A percentile compares a stretch with the other conserved stretches of the same genome.
Evolutionary conservation across 2,888 invertebrate species (phyloP).

Genomic region (Crematogaster levior): DNA sequence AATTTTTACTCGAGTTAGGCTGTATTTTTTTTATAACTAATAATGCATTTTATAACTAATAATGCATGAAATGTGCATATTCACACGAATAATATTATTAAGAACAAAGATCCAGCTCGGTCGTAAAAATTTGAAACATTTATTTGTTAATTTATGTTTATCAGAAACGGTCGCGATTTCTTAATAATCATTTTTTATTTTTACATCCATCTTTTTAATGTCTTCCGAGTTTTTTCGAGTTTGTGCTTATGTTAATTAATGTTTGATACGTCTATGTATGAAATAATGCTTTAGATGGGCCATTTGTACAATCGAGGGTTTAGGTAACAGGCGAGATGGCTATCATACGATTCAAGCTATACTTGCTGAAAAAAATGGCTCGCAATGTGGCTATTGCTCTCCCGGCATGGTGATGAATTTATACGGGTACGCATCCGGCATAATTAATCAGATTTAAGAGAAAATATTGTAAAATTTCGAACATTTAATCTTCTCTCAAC

Average conservation of each 20-base stretch:
- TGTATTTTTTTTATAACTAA: too few relatives aligned
- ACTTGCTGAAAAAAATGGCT: conserved; percentile 66
- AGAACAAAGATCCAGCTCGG: too few relatives aligned
- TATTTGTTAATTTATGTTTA: too few relatives aligned
- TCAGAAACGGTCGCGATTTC: too few relatives aligned
- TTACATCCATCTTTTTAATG: neutral
- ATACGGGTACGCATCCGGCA: conserved; percentile 78
- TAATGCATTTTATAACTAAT: too few relatives aligned
- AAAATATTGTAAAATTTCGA: neutral
- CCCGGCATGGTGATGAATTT: conserved; percentile 89
- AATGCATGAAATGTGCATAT: too few relatives aligned
- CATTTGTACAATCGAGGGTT: conserved; percentile 90
- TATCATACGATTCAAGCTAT: conserved; percentile 88
- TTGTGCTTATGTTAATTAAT: neutral
- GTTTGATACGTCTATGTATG: neutral
- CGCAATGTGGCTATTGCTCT: conserved; percentile 86
- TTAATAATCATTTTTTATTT: too few relatives aligned
- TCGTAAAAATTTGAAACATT: too few relatives aligned
- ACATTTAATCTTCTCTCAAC: neutral
- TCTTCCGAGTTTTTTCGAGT: neutral
- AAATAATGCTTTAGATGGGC: conserved; percentile 86
- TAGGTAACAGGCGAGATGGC: conserved; percentile 89
- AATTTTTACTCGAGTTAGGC: too few relatives aligned
- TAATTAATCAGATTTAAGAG: neutral
- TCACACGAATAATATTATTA: too few relatives aligned